Evolutionary conservation across 2,797 vertebrate genomes (phyloP).

Genomic region (Xenops minutus): DNA sequence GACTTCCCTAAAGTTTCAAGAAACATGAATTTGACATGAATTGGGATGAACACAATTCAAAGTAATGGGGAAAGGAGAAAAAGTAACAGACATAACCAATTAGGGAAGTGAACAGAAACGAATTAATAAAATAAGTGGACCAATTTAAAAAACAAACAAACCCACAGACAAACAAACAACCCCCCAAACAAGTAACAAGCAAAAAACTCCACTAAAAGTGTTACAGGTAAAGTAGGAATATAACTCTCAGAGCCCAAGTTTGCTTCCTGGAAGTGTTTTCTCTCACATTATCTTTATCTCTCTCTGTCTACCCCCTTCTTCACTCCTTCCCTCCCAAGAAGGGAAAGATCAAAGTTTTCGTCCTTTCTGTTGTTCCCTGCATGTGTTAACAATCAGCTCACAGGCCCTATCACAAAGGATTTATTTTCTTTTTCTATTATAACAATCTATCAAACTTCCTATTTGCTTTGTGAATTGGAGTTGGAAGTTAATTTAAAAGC

Average conservation of each 20-base stretch:
- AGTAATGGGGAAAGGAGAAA: neutral
- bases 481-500: constrained; percentile 24
- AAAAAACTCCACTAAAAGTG: neutral
- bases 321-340: neutral
- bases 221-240: neutral
- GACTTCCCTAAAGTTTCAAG: neutral
- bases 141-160: neutral
- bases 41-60: neutral
- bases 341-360: neutral
- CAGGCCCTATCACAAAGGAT: neutral
- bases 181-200: neutral
- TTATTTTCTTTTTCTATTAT: neutral
- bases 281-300: neutral
- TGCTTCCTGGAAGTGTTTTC: neutral
- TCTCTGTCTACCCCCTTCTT: neutral
- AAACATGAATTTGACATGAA: neutral
- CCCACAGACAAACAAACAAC: neutral
- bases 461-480: neutral
- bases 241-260: neutral
- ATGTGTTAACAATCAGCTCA: neutral
- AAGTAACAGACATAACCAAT: neutral
- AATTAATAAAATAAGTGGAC: neutral
- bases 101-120: neutral
- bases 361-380: neutral
- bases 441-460: neutral